Base-by-base conservation (phyloP, 2,113 vertebrate species). In the Corydoras sp. region DNA sequence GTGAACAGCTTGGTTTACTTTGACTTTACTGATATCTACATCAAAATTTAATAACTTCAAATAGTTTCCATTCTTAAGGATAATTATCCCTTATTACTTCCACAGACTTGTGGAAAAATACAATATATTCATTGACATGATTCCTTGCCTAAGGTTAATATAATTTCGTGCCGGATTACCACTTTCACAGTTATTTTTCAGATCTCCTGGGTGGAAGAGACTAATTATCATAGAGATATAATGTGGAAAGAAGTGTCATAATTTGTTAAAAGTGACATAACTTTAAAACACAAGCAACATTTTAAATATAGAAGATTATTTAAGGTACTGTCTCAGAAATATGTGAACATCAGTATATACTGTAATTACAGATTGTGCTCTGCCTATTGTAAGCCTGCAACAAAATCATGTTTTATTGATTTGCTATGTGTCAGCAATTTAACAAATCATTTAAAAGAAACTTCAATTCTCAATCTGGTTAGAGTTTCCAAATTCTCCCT, bases 131-230 rank as follows among this genome's bases (percentile, higher is more conserved):
- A 69, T 73, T 84, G 78, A 78, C 74, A 74, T 78, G 74, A 75
- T 76, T 63, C 66, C 64, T 60, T 59, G 72, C 76, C 58, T 69
- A 59, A 81, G 32, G 76, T 80, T 81, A 85, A 82, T 81, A 80
- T 51, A 75, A 77, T 79, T 77, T 76, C 73, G 71, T 64, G 78
- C 75, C 49, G 78, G 77, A 80, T 75, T 81, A 81, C 71, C 60
- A 74, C 53, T 58, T 72, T 10, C 80, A 80, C 73, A 72, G 81
- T 75, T 68, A 77, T 65, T 12, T 30, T 75, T 62, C 50, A 75
- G 72, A 70, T 74, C 58, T 69, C 58, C 49, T 10, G 68, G 71
- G 56, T 65, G 71, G 43, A 63, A 64, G 1, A 56, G 55, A 48
- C 58, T 35, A 35, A 55, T 62, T 65, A 30, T 30, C 65, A 53